Base-by-base conservation (phyloP, 2,888 invertebrate genomes). In the Lithophane semibrunnea region DNA sequence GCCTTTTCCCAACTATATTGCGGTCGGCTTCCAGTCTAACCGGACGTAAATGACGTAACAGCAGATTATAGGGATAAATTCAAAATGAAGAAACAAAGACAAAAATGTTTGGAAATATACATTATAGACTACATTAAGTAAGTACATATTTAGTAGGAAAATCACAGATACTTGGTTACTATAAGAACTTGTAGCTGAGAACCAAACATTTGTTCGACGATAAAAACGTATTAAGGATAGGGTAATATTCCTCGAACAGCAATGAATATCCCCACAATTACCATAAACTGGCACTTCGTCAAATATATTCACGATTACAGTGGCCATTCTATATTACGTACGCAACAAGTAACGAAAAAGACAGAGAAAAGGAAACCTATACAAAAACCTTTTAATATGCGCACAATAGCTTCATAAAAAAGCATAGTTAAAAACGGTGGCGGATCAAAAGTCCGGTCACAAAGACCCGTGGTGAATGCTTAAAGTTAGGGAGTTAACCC, bases 391-490 rank as follows among this genome's bases (percentile, higher is more conserved):
- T 67, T 58, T 60, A 74, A 65, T 60, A 78, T 75, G 52, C 78
- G 64, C 18, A 83, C 68, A 85, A 83, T 73, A 60, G 69, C 74
- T 21, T 13, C 16, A 29, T 54, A 73, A 74, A 85, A 84, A 85
- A 52, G 68, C 71, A 73, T 75, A 74, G 74, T 75, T 74, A 82
- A 75, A 85, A 84, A 82, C 68, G 49, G 77, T 72, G 54, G 61
- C 82, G 73, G 74, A 70, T 85, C 78, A 82, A 82, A 84, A 77
- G 64, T 80, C 80, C 75, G 47, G 44, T 78, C 52, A 68, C 52
- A 78, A 83, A 88, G 80, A 82, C 63, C 77, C 67, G 75, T 63
- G 77, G 58, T 75, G 84, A 78, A 84, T 82, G 82, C 77, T 72
- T 60, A 82, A 87, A 88, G 73, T 86, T 88, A 29, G 52, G 73